phyloP scores from a whole-genome alignment of 2,888 invertebrate species.

The Geophilus truncorum region DNA sequence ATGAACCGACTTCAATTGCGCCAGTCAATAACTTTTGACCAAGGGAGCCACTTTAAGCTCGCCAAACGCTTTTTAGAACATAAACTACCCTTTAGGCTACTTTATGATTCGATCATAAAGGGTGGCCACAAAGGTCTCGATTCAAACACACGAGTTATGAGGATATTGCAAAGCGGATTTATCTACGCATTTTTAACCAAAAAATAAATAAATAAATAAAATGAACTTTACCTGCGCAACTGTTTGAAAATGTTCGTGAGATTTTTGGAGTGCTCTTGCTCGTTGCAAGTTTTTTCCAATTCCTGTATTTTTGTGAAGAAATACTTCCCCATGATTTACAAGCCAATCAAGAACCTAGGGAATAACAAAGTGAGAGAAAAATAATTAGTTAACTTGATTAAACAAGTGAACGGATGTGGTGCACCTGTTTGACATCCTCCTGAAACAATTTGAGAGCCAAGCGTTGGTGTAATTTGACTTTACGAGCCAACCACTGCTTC shows the following conservation, averaged over 20 bases:
- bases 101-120: not conserved
- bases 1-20: not conserved
- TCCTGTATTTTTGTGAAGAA: conserved; percentile 92
- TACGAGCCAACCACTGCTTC: conserved; percentile 89
- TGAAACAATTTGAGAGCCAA: conserved; percentile 87
- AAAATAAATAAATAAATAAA: not conserved
- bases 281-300: conserved; percentile 92
- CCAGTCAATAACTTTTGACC: conserved; percentile 9
- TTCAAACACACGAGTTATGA: not conserved
- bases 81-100: not conserved
- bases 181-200: not conserved
- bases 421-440: conserved; percentile 91
- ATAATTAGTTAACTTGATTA: not conserved
- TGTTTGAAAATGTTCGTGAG: conserved; percentile 97
- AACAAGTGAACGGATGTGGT: not conserved
- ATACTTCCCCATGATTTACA: conserved; percentile 94
- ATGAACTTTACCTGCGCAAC: conserved; percentile 76
- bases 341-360: conserved; percentile 92
- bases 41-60: not conserved
- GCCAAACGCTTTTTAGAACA: not conserved
- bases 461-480: conserved; percentile 90
- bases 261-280: conserved; percentile 92
- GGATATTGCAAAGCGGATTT: not conserved
- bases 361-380: conserved; percentile 42
- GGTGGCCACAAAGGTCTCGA: not conserved